phyloP scores from a whole-genome alignment of 1,140 invertebrate species.

The Megalopta genalis region DNA sequence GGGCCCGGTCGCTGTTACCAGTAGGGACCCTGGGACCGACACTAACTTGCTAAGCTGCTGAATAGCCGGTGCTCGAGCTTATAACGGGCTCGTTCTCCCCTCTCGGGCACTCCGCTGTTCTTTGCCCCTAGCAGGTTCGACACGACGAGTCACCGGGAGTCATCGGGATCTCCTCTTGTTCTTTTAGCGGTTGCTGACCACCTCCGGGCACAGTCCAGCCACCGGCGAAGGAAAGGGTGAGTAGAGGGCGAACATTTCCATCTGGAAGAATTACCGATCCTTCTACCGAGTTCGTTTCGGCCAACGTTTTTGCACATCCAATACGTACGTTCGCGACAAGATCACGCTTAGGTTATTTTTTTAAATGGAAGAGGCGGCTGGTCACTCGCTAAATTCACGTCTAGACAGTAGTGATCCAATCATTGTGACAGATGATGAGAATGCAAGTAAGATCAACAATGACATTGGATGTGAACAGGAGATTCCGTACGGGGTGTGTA shows the following conservation, averaged over 20 bases:
- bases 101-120: conserved; percentile 41
- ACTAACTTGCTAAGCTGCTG: conserved; percentile 74
- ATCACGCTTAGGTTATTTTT: conserved; percentile 48
- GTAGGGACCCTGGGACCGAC: conserved; percentile 53
- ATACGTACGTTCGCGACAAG: not conserved
- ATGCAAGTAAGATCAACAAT: conserved; percentile 51
- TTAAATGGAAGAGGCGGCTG: conserved; percentile 70
- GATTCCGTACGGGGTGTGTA: conserved; percentile 58
- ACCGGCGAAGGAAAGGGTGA: conserved; percentile 24
- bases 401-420: conserved; percentile 45
- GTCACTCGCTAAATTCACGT: conserved; percentile 54
- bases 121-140: conserved; percentile 52
- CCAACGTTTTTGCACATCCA: too few relatives aligned
- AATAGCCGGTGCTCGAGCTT: conserved; percentile 76
- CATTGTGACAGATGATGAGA: conserved; percentile 48
- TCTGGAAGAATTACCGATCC: too few relatives aligned
- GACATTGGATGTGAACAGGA: conserved; percentile 58
- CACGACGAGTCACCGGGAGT: conserved; percentile 37
- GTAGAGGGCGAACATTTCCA: conserved; percentile 3
- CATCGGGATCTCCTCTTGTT: conserved; percentile 48
- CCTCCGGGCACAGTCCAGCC: not conserved
- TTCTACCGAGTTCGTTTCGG: too few relatives aligned
- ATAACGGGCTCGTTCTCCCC: conserved; percentile 79
- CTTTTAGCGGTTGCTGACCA: conserved; percentile 32
- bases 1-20: conserved; percentile 21